Base-by-base conservation (phyloP, 1,140 invertebrate genomes). In the Panagrolaimus sp. region DNA sequence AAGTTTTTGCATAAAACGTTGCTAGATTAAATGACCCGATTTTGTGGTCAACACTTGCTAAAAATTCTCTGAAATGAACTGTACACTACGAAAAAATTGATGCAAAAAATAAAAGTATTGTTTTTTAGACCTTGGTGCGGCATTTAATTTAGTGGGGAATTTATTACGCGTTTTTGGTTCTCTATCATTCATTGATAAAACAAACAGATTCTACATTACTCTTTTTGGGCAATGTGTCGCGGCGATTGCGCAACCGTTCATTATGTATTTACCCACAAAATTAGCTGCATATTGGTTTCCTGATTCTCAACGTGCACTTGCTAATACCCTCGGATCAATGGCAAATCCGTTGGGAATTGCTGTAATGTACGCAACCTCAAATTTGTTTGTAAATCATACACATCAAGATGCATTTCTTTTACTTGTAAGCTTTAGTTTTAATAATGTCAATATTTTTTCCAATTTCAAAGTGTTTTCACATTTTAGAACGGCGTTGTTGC, bases 61-160 rank as follows among this genome's bases (percentile, higher is more conserved):
- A 55, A 14, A 67, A 67, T 14, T 55, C 0, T 73, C 45, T 28
- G 14, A 70, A 63, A 14, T n/a, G 32, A 63, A 6, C 32, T 17
- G 5, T 65, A 6, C 55, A 58, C 28, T 65, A 9, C 9, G 12
- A 9, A 9, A 10, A 12, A 44, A 43, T 26, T 12, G 7, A 10
- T 21, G n/a, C 24, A 9, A 10, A 38, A 69, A 8, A 6, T 43
- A 9, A 26, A 6, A 1, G 15, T 26, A 21, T 14, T 79, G 83
- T 64, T 76, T 86, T 85, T 82, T 85, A 58, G 78, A 85, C 38
- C 64, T 84, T 46, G 83, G 85, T 26, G 82, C 84, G 38, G 84
- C 83, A 83, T 65, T 85, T 4, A 87, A 87, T 77, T 76, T 84
- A n/a, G 71, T 85, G 38, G 86, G 86, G 15, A 83, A 83, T 24